Evolutionary conservation across 2,113 vertebrate species (phyloP), one percentile per base, ranked within the genome.

Genomic region (Misgurnus anguillicaudatus): DNA sequence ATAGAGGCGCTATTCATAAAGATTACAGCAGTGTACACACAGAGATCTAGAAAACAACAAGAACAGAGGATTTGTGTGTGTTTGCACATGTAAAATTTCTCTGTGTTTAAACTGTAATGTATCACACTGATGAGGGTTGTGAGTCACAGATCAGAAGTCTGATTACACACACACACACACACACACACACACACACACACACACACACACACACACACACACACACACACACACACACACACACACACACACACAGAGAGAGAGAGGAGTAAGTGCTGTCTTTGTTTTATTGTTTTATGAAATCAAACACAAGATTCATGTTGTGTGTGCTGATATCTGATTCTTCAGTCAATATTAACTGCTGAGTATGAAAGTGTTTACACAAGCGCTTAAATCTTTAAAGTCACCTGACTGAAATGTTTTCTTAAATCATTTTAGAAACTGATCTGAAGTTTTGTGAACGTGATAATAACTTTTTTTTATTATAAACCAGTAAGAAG

Each of bases 1-100:
- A 82, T 82, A 85, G 84, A 82, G 78, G 24, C 62, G 5, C 38
- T 73, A 82, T 82, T 82, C 24, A 31, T 31, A 31, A 31, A 31
- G 24, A 31, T 2, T 31, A 31, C 24, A 31, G 24, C 24, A 31
- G 24, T 31, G 24, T 31, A 31, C 24, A 31, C 24, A 31, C 24
- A 31, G 24, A 31, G 24, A 31, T 31, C 24, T 31, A 31, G 24
- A 31, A 31, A 31, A 31, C 24, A 31, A 31, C 24, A 1, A 1
- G 24, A 31, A 31, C 24, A 31, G 24, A 31, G 24, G 24, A 31
- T 31, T 31, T 48, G 71, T 51, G 70, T 55, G 57, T 47, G 51
- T 60, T 10, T 31, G 66, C 31, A 6, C 38, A 16, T 41, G 63
- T 21, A 39, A 68, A 3, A 17, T 11, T 31, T 31, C 24, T 31